Base-by-base conservation (phyloP, 2,113 vertebrate species). In the Eubucco bourcierii region DNA sequence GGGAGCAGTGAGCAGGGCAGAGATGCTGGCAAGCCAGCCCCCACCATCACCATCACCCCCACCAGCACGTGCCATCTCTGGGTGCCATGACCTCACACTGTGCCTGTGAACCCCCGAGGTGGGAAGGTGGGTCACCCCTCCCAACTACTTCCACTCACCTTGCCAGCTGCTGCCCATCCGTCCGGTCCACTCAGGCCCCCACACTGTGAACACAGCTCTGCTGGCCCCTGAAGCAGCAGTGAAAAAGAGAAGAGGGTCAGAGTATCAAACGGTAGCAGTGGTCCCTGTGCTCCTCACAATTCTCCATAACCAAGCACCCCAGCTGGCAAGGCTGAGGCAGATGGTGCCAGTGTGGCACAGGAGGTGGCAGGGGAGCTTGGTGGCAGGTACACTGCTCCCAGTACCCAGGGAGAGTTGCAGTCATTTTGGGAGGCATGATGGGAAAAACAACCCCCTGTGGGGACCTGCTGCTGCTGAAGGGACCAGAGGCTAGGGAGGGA, bases 91-190 rank as follows among this genome's bases (percentile, higher is more conserved):
- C 79, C 74, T 70, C 70, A 31, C 53, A 8, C 11, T 4, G 1
- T 7, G 50, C 37, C 12, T 8, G 0, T 16, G 63, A 64, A 5
- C 29, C 67, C 63, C 0, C 37, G 4, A 4, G 24, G 19, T 37
- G 66, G n/a, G 58, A 72, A 82, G 58, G 53, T 46, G 59, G 72
- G 77, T 59, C 79, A 71, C 18, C 9, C 16, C 29, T 9, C 41
- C 68, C 10, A 12, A 9, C 15, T 6, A 1, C 46, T 44, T 15
- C 18, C 1, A 1, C 80, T 88, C 73, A 94, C 93, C 84, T 88
- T 14, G n/a, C 95, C 95, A 90, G 87, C 46, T 4, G 89, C 91
- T 79, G 87, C 95, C 95, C 92, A 94, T 95, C 74, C 92, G 85
- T 94, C 75, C 79, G 66, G 85, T 92, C 68, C 70, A 4, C 87